These are phyloP conservation scores for Distichodus sexfasciatus DNA, from an alignment of 2,797 vertebrate species.

Conservation along the genomic window DNA sequence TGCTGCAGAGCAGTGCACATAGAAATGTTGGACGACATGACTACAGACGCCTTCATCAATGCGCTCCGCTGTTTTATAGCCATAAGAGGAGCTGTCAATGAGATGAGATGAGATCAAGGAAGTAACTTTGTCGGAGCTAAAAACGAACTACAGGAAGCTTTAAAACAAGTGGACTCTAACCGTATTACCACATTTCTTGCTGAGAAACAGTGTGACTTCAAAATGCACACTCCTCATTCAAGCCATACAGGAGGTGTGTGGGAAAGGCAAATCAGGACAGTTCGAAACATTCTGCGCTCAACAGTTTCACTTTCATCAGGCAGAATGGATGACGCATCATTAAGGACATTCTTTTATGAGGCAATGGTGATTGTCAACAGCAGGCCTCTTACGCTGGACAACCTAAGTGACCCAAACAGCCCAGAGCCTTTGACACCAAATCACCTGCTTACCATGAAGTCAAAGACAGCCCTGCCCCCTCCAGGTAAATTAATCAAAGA, in stretches of 20 bases:
- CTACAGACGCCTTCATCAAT: constrained; percentile 21
- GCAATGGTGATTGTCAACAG: background rate
- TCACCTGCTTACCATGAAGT: constrained; percentile 14
- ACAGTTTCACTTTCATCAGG: background rate
- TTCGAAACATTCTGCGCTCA: background rate
- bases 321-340: background rate
- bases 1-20: constrained; percentile 6
- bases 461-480: constrained; percentile 5
- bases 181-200: background rate
- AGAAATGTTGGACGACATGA: constrained; percentile 22
- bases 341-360: background rate
- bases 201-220: background rate
- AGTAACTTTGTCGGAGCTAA: constrained; percentile 23
- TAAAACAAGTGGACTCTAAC: background rate
- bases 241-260: constrained; percentile 16
- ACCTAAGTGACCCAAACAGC: background rate
- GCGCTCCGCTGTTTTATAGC: constrained; percentile 6
- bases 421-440: constrained; percentile 7
- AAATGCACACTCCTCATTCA: constrained; percentile 14
- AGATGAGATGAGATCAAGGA: background rate
- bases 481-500: background rate
- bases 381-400: background rate
- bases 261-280: constrained; percentile 15
- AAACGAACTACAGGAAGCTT: background rate
- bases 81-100: constrained; percentile 12